These are phyloP conservation scores for Cryptoblepharus egeriae DNA, from an alignment of 2,797 vertebrate genomes.

Conservation along the genomic window DNA sequence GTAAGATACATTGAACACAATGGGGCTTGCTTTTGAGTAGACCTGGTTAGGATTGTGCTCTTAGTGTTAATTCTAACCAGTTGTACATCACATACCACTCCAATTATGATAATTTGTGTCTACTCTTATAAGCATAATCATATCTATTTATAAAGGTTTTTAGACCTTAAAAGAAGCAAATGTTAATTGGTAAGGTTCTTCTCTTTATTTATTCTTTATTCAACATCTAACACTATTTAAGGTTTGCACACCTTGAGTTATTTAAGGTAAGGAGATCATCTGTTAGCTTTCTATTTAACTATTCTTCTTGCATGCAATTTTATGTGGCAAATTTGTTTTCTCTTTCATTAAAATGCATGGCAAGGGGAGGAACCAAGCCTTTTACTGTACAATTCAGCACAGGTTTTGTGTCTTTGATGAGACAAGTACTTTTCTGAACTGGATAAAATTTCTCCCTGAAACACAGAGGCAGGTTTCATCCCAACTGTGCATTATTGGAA, in stretches of 20 bases:
- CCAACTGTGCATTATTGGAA: conserved; percentile 60
- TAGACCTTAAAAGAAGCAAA: not conserved
- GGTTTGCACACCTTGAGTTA: not conserved
- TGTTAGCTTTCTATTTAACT: not conserved
- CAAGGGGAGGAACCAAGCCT: not conserved
- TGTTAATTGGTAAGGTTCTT: not conserved
- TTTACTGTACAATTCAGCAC: not conserved
- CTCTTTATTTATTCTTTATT: not conserved
- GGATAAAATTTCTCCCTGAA: not conserved
- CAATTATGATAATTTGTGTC: not conserved
- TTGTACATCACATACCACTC: not conserved
- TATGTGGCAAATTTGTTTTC: not conserved
- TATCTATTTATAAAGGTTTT: not conserved
- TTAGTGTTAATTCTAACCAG: not conserved
- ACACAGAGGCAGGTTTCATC: conserved; percentile 52
- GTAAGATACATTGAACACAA: no score
- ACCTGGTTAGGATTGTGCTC: no score
- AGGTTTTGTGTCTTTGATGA: not conserved
- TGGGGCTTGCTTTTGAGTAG: no score
- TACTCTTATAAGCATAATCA: not conserved
- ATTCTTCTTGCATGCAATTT: not conserved
- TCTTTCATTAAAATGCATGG: not conserved
- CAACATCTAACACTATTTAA: not conserved
- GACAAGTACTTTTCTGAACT: not conserved
- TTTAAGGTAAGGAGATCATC: not conserved